Evolutionary conservation across 2,113 vertebrate genomes (phyloP).

Genomic region (Zeus faber): DNA sequence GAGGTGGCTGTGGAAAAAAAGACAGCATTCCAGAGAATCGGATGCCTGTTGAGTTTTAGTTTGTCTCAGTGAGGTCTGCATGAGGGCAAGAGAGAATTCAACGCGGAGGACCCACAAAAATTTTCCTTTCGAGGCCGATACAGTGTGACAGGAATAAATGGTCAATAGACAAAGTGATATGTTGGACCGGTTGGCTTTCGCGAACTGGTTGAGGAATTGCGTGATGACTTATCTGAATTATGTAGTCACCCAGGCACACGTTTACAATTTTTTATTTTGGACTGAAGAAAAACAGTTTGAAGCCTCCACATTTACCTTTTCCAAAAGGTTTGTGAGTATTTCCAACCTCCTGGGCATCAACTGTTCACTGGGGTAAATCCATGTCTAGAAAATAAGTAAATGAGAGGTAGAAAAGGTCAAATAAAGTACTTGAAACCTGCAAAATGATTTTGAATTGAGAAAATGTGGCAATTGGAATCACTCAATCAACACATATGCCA

Average conservation of each 20-base stretch:
- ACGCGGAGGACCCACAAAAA: not conserved
- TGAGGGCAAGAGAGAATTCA: conserved; percentile 22
- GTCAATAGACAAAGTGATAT: not conserved
- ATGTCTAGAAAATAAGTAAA: too few relatives aligned
- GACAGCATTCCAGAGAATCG: conserved; percentile 28
- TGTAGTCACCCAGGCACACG: conserved; percentile 42
- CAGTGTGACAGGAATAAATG: not conserved
- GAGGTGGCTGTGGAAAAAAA: conserved; percentile 5
- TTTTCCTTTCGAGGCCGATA: too few relatives aligned
- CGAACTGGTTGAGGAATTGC: not conserved
- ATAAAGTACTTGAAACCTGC: too few relatives aligned
- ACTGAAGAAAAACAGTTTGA: not conserved
- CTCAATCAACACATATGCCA: too few relatives aligned
- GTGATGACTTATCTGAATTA: not conserved
- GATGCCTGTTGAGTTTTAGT: not conserved
- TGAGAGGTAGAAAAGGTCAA: too few relatives aligned
- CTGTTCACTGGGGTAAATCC: too few relatives aligned
- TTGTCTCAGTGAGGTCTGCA: conserved; percentile 23
- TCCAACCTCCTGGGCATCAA: too few relatives aligned
- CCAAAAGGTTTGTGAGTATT: not conserved
- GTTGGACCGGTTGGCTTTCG: not conserved
- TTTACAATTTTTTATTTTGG: too few relatives aligned
- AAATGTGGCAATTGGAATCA: too few relatives aligned
- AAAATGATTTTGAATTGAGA: too few relatives aligned
- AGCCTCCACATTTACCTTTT: not conserved